Conservation (phyloP, 1,140 invertebrate species). For the Rhysida immarginata region DNA sequence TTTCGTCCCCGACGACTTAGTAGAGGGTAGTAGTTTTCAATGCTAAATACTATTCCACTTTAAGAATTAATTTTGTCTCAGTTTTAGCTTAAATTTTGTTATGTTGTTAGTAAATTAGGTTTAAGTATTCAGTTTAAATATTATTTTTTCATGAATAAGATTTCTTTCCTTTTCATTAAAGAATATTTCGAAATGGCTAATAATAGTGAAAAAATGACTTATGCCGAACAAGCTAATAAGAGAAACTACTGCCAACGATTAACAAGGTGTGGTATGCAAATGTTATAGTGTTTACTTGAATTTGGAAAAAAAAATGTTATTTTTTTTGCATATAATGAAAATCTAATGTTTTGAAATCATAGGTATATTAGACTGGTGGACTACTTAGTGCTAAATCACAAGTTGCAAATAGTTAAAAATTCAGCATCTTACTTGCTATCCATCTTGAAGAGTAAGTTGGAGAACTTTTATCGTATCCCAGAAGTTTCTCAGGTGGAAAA, state of each 20-base stretch:
- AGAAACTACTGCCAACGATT: slow-evolving; percentile 52
- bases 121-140: too few relatives aligned
- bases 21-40: slow-evolving; percentile 20
- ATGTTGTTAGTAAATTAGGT: too few relatives aligned
- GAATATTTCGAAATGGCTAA: slow-evolving; percentile 27
- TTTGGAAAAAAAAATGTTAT: too few relatives aligned
- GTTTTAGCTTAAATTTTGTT: too few relatives aligned
- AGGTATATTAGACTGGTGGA: slow-evolving; percentile 60
- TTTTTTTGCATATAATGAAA: too few relatives aligned
- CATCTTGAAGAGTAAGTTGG: slow-evolving; percentile 41
- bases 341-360: too few relatives aligned
- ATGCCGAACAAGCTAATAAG: slow-evolving; percentile 66
- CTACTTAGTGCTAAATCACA: slow-evolving; percentile 51
- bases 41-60: too few relatives aligned
- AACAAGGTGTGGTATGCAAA: slow-evolving; percentile 41
- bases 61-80: too few relatives aligned
- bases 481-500: too few relatives aligned
- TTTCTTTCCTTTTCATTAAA: slow-evolving; percentile 3
- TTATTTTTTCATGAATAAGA: too few relatives aligned
- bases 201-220: slow-evolving; percentile 49
- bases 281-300: too few relatives aligned
- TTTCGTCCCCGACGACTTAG: slow-evolving; percentile 47
- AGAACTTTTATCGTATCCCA: slow-evolving; percentile 23
- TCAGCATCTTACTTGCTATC: slow-evolving; percentile 43
- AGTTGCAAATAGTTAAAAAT: slow-evolving; percentile 46